A percentile compares a stretch with the other conserved stretches of the same genome.
Evolutionary conservation across 2,797 vertebrate genomes (phyloP).

Genomic region (Hypotaenidia okinawae): DNA sequence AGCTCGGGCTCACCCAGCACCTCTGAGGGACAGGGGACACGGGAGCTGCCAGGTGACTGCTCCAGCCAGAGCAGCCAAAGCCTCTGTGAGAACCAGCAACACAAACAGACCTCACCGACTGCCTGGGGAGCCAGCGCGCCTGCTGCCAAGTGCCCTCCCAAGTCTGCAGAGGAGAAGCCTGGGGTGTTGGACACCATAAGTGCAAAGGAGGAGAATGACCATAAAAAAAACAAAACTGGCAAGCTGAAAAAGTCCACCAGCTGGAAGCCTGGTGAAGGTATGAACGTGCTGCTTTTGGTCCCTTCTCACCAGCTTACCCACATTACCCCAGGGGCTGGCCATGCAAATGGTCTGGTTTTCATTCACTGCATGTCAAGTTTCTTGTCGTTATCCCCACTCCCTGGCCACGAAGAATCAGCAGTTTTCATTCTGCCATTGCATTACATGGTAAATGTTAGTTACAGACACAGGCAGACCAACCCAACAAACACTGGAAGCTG

Average conservation of each 20-base stretch:
- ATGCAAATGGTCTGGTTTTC: fast-evolving
- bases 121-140: conserved; percentile 50
- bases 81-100: conserved; percentile 82
- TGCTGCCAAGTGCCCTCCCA: conserved; percentile 11
- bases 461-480: too few species aligned
- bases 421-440: not conserved
- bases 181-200: conserved; percentile 10
- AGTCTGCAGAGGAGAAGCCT: conserved; percentile 28
- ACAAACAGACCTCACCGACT: conserved; percentile 76
- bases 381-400: not conserved
- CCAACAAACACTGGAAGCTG: not conserved
- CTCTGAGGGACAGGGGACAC: conserved; percentile 87
- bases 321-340: not conserved
- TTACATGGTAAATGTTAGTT: not conserved
- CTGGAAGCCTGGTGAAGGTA: conserved; percentile 67
- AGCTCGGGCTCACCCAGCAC: conserved; percentile 89
- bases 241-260: conserved; percentile 21
- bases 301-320: too few species aligned
- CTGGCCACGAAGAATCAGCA: not conserved
- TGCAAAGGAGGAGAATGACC: conserved; percentile 63
- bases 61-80: conserved; percentile 78
- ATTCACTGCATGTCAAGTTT: not conserved
- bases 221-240: conserved; percentile 55
- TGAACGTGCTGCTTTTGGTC: not conserved
- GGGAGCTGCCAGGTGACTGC: conserved; percentile 85